A percentile compares a stretch with the other conserved stretches of the same genome.
Evolutionary conservation across 37 sponge, comb jelly and placozoan species (phyloP).

Genomic region (Ephydatia muelleri): DNA sequence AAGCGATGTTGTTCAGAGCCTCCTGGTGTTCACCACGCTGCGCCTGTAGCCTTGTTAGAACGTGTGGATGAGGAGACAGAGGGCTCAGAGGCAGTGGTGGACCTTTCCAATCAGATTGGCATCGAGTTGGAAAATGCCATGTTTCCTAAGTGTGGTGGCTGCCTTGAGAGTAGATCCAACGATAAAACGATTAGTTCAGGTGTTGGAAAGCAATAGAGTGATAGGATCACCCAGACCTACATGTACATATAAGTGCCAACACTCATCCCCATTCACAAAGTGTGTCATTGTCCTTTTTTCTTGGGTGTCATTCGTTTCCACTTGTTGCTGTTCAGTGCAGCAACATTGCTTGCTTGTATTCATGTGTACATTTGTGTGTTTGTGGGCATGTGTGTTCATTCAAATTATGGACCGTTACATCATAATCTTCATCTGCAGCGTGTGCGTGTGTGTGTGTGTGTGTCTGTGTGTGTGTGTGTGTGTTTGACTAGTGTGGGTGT

Average conservation of each 20-base stretch:
- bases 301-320: not conserved
- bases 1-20: too few relatives aligned
- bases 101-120: not conserved
- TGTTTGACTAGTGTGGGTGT: constrained; percentile 2
- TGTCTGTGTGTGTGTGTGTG: constrained; percentile 18
- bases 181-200: too few relatives aligned
- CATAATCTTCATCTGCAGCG: too few relatives aligned
- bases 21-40: too few relatives aligned
- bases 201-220: too few relatives aligned
- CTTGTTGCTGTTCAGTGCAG: not conserved
- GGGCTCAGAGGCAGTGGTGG: not conserved
- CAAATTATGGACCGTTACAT: too few relatives aligned
- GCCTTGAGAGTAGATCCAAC: constrained; percentile 25
- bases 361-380: not conserved
- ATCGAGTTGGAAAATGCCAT: not conserved
- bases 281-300: not conserved
- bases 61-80: not conserved
- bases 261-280: not conserved
- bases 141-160: constrained; percentile 23
- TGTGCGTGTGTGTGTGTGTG: constrained; percentile 3
- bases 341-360: not conserved
- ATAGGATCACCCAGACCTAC: too few relatives aligned
- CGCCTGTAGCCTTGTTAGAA: too few relatives aligned
- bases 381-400: not conserved
- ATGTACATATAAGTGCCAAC: too few relatives aligned